Evolutionary conservation across 2,888 invertebrate genomes (phyloP), one percentile per base, ranked within the genome.

Genomic region (Luperina nickerlii): DNA sequence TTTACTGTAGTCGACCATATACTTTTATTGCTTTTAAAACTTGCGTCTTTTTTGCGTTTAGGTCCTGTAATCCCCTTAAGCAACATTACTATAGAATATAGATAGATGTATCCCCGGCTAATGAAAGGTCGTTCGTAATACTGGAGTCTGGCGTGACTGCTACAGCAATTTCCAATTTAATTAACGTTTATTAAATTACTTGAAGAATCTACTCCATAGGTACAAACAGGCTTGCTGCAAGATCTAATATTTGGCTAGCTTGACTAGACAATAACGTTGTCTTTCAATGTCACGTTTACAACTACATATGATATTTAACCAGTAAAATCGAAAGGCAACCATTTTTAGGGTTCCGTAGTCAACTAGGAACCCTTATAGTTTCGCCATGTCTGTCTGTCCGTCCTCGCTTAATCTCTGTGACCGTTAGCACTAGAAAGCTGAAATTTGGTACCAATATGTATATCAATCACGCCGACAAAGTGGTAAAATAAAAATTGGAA

Each of bases 141-240:
- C n/a, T 20, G 11, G 45, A 27, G 45, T 54, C 62, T 68, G 11
- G n/a, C n/a, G 60, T 69, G 45, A 71, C 48, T 70, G n/a, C 63
- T 54, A 48, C 60, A 38, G 38, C 32, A 38, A 74, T 76, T 57
- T 70, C 18, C 18, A 54, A 24, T 71, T 63, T n/a, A 69, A 60
- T 76, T 80, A 68, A n/a, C 27, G 11, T 51, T 60, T 74, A 42
- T 63, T 54, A 38, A 57, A 72, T 54, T 83, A 51, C 27, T 65
- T 73, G 15, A 38, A 15, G 54, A 70, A 79, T 69, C 6, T 15
- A 15, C 13, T 78, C 9, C 3, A 18, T 18, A 54, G 48, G 18
- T 51, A 48, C 27, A 15, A 48, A n/a, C 32, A 54, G 38, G 57
- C 24, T 65, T 9, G 15, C 62, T 42, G 42, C 24, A 51, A 62